Base-by-base conservation (phyloP, 1,140 invertebrate genomes). In the Zaprionus inermis region DNA sequence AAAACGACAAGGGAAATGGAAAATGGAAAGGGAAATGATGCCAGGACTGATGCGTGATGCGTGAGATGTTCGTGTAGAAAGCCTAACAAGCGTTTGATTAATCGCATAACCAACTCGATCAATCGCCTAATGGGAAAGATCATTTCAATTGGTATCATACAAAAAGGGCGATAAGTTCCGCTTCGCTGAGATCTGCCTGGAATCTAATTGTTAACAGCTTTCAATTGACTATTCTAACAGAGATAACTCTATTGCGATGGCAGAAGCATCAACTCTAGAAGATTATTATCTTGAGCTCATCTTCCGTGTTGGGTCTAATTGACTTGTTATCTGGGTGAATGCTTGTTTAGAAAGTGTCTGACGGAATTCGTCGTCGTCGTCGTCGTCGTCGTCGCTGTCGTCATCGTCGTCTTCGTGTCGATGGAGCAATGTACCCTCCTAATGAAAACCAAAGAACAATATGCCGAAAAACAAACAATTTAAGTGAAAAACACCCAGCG, bases 271-370 rank as follows among this genome's bases (percentile, higher is more conserved):
- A 30, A 38, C 28, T 51, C 59, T 67, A 46, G 34, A 11, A 34
- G 52, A 56, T 68, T 52, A 41, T 36, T 59, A 56, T 69, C 56
- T 11, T 41, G 28, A 44, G 55, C 63, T 11, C 56, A 67, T 36
- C 49, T 72, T 36, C 16, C 16, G 14, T 54, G 49, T 32, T 44
- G 61, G 58, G 54, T 44, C 58, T 52, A 74, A 74, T 74, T 74
- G 72, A 74, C 24, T 74, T 74, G 65, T 63, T 74, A 69, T 74
- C 72, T 38, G 5, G n/a, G 34, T 10, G 72, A 67, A 55, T 67
- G 64, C 72, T 73, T 76, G 63, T 44, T 67, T 72, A 76, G 74
- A 76, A 76, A 73, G 73, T 72, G 28, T 64, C 67, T 64, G 41
- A 16, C 54, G n/a, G 44, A 66, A 49, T 58, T 57, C 32, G 72